These are phyloP conservation scores for Chouioia cunea DNA, from an alignment of 2,888 invertebrate genomes.

Conservation along the genomic window DNA sequence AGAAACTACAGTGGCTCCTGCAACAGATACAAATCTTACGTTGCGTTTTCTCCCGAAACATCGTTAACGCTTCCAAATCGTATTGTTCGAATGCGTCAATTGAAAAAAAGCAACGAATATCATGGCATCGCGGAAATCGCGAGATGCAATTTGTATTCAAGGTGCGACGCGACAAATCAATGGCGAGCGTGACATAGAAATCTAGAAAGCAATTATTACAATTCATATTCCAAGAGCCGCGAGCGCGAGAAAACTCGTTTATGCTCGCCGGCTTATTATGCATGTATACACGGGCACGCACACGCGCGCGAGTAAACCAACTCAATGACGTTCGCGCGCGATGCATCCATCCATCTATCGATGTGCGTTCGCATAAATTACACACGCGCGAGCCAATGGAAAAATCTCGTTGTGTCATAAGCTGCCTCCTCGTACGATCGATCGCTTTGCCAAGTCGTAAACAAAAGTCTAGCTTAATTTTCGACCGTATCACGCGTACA, in stretches of 20 bases:
- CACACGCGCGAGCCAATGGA: not conserved
- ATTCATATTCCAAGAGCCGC: conserved; percentile 9
- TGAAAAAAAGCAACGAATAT: no score
- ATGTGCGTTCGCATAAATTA: not conserved
- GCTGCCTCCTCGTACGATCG: no score
- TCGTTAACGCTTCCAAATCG: no score
- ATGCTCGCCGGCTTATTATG: conserved; percentile 1
- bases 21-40: conserved; percentile 59
- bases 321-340: conserved; percentile 20
- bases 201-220: conserved; percentile 20
- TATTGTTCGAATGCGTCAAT: no score
- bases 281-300: no score
- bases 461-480: no score
- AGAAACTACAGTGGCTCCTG: conserved; percentile 96
- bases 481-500: no score
- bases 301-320: no score
- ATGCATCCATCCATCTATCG: not conserved
- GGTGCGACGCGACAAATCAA: conserved; percentile 6
- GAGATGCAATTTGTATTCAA: no score
- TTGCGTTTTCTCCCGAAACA: no score
- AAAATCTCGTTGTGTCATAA: conserved; percentile 24
- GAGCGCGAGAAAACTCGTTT: conserved; percentile 40
- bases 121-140: no score
- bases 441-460: not conserved
- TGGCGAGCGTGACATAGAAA: conserved; percentile 47